Evolutionary conservation across 2,797 vertebrate genomes (phyloP), one percentile per base, ranked within the genome.

Genomic region (Anguilla obscura): DNA sequence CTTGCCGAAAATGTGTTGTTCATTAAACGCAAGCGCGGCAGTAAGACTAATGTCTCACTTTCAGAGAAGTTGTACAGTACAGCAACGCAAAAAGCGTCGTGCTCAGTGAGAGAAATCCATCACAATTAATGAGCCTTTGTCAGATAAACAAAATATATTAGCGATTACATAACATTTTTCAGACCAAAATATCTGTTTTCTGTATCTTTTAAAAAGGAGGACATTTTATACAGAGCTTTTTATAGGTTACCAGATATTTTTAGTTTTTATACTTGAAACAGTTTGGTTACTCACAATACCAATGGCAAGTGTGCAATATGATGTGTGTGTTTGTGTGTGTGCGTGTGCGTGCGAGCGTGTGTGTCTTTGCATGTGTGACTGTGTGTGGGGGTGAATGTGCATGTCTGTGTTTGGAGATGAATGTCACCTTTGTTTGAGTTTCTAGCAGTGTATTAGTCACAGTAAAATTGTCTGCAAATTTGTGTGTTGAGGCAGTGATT

Each of bases 71-170:
- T 94, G 93, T 93, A 94, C 91, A 90, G 60, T 94, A 94, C 94
- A 94, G 94, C 94, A 93, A 94, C 94, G 94, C 90, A 91, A 91
- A 89, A 91, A 95, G 95, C 91, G 90, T 94, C 92, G 92, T 94
- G 87, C 88, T 91, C 88, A 74, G 86, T 27, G 85, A 87, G 89
- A 71, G 88, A 92, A 91, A 95, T 96, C 94, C 92, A 94, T 96
- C 94, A 95, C 92, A 92, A 94, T 95, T 95, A 96, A 93, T 94
- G 90, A 88, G 82, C 89, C 90, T 93, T 93, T 93, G 87, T 92
- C 92, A 88, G 89, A 87, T 86, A 88, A 86, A 89, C 89, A 90
- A 93, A 94, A 93, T 91, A 85, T 60, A 48, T 85, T 63, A n/a
- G 54, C 14, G 21, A 33, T 3, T 63, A 3, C 40, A 66, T 58